Percentiles rank a stretch among this genome's conserved stretches.
Evolutionary conservation across 1,140 invertebrate genomes (phyloP).

Genomic region (Saccostrea echinata): DNA sequence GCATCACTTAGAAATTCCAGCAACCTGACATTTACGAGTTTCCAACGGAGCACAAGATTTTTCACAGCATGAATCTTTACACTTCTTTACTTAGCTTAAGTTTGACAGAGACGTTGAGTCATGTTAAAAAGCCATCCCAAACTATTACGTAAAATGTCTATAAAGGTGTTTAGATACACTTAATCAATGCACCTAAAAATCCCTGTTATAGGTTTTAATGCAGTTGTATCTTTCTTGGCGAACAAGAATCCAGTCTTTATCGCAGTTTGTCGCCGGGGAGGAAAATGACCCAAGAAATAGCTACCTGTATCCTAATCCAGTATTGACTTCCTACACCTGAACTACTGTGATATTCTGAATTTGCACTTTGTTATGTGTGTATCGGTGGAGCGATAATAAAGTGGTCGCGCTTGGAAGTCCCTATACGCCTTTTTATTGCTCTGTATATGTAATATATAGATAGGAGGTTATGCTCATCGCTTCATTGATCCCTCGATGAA

Average conservation of each 20-base stretch:
- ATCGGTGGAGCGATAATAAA: conserved; percentile 31
- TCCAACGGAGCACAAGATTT: neutral
- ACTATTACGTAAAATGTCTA: conserved; percentile 33
- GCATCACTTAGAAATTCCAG: neutral
- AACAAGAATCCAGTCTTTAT: neutral
- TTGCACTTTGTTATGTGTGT: conserved; percentile 34
- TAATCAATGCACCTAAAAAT: conserved; percentile 4
- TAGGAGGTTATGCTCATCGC: conserved; percentile 32
- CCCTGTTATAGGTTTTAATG: conserved; percentile 10
- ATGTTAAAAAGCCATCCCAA: conserved; percentile 22
- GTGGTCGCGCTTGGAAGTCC: conserved; percentile 36
- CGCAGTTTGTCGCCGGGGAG: conserved; percentile 19
- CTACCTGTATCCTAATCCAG: conserved; percentile 6
- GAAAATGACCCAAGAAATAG: conserved; percentile 26
- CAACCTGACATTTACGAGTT: neutral
- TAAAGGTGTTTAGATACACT: neutral
- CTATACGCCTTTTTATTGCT: neutral
- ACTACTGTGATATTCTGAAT: conserved; percentile 29
- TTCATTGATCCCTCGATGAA: conserved; percentile 27
- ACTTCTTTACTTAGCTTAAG: neutral
- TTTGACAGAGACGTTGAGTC: conserved; percentile 23
- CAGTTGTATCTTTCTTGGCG: neutral
- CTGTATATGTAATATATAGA: conserved; percentile 30
- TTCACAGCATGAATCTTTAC: neutral
- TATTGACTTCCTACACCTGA: conserved; percentile 34